A percentile compares a stretch with the other conserved stretches of the same genome.
These are phyloP conservation scores for Gari tellinella DNA, from an alignment of 2,888 invertebrate genomes.

Conservation along the genomic window DNA sequence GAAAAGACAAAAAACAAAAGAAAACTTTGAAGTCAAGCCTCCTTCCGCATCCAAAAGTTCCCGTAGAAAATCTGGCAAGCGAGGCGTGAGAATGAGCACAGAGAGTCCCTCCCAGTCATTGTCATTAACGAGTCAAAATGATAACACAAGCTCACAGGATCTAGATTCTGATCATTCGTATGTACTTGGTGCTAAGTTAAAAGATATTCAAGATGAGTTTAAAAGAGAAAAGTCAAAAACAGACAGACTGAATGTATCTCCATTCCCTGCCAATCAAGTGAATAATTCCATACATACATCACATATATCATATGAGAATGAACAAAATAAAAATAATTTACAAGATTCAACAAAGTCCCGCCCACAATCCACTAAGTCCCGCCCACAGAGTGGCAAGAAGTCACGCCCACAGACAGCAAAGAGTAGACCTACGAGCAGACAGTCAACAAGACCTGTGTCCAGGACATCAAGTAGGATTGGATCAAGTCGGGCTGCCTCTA, in stretches of 20 bases:
- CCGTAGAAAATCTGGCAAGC: conserved; percentile 45
- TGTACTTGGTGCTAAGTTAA: conserved; percentile 44
- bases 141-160: too few species aligned
- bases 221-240: conserved; percentile 18
- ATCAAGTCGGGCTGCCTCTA: conserved; percentile 63
- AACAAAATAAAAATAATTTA: too few species aligned
- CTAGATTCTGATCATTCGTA: conserved; percentile 10
- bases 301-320: too few species aligned
- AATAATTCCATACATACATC: too few species aligned
- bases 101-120: not conserved
- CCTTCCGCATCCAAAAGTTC: conserved; percentile 41
- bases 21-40: conserved; percentile 22
- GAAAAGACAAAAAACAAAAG: conserved; percentile 3
- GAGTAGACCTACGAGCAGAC: conserved; percentile 30
- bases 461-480: conserved; percentile 67
- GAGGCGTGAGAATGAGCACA: conserved; percentile 32
- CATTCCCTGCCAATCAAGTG: not conserved
- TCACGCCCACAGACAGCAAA: too few species aligned
- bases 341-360: conserved; percentile 52
- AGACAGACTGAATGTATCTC: not conserved
- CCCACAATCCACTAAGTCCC: conserved; percentile 46
- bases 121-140: too few species aligned
- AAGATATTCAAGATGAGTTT: conserved; percentile 52
- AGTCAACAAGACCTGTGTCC: conserved; percentile 64
- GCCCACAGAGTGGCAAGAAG: conserved; percentile 38